A percentile compares a stretch with the other conserved stretches of the same genome.
Evolutionary conservation across 2,888 invertebrate species (phyloP).

Genomic region (Xestia sexstrigata): DNA sequence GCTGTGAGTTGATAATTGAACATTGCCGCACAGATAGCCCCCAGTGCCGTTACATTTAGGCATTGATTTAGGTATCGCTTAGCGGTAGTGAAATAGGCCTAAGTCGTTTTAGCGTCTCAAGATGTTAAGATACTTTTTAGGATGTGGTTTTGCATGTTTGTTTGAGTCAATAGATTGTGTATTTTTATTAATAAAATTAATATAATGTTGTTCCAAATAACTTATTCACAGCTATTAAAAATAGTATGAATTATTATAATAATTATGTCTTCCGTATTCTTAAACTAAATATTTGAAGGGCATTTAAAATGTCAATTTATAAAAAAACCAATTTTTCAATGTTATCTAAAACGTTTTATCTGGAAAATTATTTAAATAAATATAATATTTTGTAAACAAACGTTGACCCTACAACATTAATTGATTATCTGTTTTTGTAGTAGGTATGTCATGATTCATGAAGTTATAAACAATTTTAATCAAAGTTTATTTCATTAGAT

Average conservation of each 20-base stretch:
- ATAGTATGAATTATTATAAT: not conserved
- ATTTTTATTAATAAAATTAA: conserved; percentile 22
- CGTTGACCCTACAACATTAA: not conserved
- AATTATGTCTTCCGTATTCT: conserved; percentile 8
- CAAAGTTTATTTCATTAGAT: too few species aligned
- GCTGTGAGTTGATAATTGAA: not conserved
- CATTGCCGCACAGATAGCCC: not conserved
- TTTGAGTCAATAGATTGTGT: conserved; percentile 10
- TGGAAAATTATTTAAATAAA: not conserved
- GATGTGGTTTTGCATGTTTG: not conserved
- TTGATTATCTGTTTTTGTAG: not conserved
- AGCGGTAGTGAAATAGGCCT: not conserved
- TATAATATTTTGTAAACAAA: not conserved
- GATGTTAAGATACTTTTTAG: not conserved
- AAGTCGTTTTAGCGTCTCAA: not conserved
- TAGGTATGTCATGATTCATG: not conserved
- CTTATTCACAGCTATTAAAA: conserved; percentile 23
- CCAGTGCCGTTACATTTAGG: not conserved
- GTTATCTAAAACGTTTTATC: not conserved
- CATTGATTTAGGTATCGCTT: not conserved
- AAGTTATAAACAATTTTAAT: too few species aligned
- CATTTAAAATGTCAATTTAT: conserved; percentile 18
- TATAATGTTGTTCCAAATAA: conserved; percentile 12
- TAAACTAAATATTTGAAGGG: conserved; percentile 13
- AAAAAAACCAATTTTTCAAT: conserved; percentile 3